A percentile compares a stretch with the other conserved stretches of the same genome.
Conservation (phyloP, 2,797 vertebrate species). For the Poliocrania exsul region DNA sequence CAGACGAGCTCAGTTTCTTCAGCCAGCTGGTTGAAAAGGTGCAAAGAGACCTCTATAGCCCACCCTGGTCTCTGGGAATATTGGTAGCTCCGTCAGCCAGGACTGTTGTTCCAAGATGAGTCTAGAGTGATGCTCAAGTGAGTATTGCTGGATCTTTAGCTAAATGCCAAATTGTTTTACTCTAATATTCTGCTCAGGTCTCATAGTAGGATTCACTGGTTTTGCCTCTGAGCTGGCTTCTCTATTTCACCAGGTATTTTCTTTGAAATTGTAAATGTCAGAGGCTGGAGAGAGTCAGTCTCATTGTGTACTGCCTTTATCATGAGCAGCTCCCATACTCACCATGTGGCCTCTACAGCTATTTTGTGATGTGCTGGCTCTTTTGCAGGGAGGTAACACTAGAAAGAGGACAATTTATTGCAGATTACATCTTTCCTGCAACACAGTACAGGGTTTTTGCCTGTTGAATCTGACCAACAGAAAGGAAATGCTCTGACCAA, state of each 20-base stretch:
- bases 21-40: not conserved
- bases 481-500: not conserved
- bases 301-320: not conserved
- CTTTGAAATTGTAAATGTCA: not conserved
- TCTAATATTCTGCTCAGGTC: not conserved
- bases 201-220: not conserved
- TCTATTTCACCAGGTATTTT: not conserved
- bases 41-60: not conserved
- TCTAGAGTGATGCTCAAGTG: not conserved
- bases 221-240: not conserved
- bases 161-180: not conserved
- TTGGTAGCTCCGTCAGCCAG: not conserved
- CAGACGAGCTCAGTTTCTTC: not conserved
- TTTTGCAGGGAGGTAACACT: not conserved
- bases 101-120: not conserved
- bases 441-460: accelerated
- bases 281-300: not conserved
- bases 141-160: not conserved
- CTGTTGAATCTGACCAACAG: not conserved
- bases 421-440: not conserved
- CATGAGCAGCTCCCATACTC: not conserved
- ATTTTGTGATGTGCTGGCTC: not conserved
- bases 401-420: not conserved
- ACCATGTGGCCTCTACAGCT: not conserved
- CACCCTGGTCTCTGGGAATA: not conserved